phyloP scores from a whole-genome alignment of 2,113 vertebrate genomes.

The Megalops atlanticus region DNA sequence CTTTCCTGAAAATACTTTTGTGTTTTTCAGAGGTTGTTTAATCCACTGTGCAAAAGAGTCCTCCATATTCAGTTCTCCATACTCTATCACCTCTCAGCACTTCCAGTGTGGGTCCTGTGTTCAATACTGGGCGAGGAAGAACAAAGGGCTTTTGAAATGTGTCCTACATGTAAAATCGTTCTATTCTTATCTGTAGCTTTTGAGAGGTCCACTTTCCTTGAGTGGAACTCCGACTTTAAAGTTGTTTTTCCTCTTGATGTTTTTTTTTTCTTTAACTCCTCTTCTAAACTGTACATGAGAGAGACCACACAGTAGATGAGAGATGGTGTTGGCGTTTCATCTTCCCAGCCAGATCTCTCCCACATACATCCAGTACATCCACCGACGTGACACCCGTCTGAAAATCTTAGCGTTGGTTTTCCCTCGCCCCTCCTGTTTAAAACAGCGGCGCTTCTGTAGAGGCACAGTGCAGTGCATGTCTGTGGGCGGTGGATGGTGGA shows the following conservation, averaged over 20 bases:
- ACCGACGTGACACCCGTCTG: constrained; percentile 10
- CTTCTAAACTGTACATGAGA: not conserved
- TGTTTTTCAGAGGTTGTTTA: no score
- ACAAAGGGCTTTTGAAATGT: not conserved
- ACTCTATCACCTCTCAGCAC: no score
- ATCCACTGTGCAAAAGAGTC: no score
- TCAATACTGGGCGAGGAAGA: not conserved
- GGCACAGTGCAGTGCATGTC: not conserved
- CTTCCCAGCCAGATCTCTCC: constrained; percentile 19
- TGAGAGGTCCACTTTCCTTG: constrained; percentile 2
- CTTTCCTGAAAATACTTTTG: no score
- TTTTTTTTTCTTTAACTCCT: not conserved
- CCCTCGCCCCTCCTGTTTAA: constrained; percentile 1
- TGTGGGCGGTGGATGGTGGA: not conserved
- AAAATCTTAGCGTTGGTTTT: not conserved
- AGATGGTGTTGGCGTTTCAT: constrained; percentile 17
- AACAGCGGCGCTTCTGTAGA: not conserved
- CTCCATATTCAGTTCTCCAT: no score
- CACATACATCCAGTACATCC: not conserved
- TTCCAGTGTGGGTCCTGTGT: no score
- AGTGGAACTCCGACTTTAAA: not conserved
- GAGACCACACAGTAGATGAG: not conserved
- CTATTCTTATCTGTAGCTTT: constrained; percentile 11
- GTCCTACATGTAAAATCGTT: not conserved
- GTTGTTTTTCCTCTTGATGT: not conserved